phyloP scores from a whole-genome alignment of 2,113 vertebrate genomes.

The Podarcis raffonei region DNA sequence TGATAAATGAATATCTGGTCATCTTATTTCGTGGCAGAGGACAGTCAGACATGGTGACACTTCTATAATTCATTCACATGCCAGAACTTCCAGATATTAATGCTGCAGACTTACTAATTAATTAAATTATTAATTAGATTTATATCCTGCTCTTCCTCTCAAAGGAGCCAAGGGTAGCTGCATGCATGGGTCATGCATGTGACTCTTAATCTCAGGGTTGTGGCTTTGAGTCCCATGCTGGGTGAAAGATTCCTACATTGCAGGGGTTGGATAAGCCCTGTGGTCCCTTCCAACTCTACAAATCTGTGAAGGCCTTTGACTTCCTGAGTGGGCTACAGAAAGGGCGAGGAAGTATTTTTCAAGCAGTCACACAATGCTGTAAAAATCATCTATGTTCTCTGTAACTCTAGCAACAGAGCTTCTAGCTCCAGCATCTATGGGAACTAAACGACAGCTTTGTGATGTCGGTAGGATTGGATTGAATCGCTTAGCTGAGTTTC shows the following conservation, averaged over 20 bases:
- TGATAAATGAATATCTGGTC: background rate
- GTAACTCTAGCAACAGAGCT: background rate
- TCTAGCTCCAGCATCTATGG: background rate
- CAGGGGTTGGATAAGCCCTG: no score
- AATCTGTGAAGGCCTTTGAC: background rate
- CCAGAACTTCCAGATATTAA: background rate
- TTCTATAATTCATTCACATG: background rate
- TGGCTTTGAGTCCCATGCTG: no score
- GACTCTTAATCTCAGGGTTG: no score
- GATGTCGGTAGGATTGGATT: slow-evolving; percentile 35
- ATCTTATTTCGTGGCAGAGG: background rate
- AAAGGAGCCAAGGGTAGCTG: no score
- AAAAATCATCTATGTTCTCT: slow-evolving; percentile 12
- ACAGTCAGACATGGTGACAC: no score
- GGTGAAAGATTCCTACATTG: no score
- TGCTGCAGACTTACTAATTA: background rate
- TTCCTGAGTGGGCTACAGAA: background rate
- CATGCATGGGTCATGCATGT: no score
- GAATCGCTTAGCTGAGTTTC: slow-evolving; percentile 48
- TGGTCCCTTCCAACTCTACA: no score
- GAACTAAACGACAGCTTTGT: slow-evolving; percentile 21
- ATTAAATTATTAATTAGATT: no score
- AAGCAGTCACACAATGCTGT: background rate
- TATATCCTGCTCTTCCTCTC: no score
- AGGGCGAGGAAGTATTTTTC: background rate